Conservation (phyloP, 2,888 invertebrate genomes). For the Drosophila anomalipes region DNA sequence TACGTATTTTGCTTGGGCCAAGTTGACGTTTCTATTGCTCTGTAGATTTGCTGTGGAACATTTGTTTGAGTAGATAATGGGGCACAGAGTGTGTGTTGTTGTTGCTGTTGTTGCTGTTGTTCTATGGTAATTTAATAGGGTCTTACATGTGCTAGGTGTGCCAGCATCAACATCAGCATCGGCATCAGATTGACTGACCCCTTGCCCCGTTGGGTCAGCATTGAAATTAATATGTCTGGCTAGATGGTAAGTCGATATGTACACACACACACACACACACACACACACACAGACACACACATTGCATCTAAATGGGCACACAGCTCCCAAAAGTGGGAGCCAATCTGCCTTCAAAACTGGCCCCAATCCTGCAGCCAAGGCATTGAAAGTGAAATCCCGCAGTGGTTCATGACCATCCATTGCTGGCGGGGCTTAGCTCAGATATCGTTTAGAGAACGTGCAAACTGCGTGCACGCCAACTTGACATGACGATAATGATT, state of each 20-base stretch:
- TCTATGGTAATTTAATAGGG: slow-evolving; percentile 72
- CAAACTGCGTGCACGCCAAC: slow-evolving; percentile 76
- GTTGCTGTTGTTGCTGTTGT: slow-evolving; percentile 14
- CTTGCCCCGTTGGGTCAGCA: slow-evolving; percentile 37
- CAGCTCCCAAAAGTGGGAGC: slow-evolving; percentile 43
- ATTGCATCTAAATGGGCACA: slow-evolving; percentile 7
- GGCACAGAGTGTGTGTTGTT: slow-evolving; percentile 39
- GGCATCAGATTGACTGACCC: slow-evolving; percentile 58
- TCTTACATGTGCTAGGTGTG: slow-evolving; percentile 53
- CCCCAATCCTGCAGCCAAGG: slow-evolving; percentile 67
- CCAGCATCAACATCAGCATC: slow-evolving; percentile 23
- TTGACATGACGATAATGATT: slow-evolving; percentile 79
- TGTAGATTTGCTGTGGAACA: slow-evolving; percentile 65
- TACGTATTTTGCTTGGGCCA: slow-evolving; percentile 32
- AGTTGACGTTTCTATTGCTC: slow-evolving; percentile 80
- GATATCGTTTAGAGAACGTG: slow-evolving; percentile 61
- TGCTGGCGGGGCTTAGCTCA: slow-evolving; percentile 55
- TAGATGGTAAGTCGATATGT: slow-evolving; percentile 58
- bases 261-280: background rate
- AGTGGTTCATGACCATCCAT: slow-evolving; percentile 57
- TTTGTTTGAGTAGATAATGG: slow-evolving; percentile 81
- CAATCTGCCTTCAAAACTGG: slow-evolving; percentile 25
- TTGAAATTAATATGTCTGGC: slow-evolving; percentile 63
- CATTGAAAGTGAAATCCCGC: slow-evolving; percentile 77
- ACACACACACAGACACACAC: background rate